Percentiles rank a stretch among this genome's conserved stretches.
Evolutionary conservation across 2,113 vertebrate genomes (phyloP).

Genomic region (Prietella phreatophila): DNA sequence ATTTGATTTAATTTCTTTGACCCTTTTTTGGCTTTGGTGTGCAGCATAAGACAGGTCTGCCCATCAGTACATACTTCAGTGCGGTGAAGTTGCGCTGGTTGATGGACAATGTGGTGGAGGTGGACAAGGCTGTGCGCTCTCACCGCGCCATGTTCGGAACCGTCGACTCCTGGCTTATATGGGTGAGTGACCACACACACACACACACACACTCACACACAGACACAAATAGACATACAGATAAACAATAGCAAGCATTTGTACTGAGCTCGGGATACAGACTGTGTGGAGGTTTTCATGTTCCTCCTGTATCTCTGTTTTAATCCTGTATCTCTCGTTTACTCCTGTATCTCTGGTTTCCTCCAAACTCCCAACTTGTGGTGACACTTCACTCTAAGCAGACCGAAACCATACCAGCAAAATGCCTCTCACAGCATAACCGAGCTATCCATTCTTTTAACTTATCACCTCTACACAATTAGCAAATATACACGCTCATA

Average conservation of each 20-base stretch:
- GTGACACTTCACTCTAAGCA: background rate
- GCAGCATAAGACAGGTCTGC: constrained; percentile 91
- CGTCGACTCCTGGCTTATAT: constrained; percentile 97
- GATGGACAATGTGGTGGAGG: constrained; percentile 84
- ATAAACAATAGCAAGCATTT: background rate
- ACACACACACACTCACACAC: background rate
- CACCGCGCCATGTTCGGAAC: constrained; percentile 88
- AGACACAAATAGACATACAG: background rate
- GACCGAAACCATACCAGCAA: background rate
- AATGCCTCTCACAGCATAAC: background rate
- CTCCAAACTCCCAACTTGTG: background rate
- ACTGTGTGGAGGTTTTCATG: background rate
- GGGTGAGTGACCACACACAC: constrained; percentile 72
- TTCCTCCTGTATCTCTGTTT: background rate
- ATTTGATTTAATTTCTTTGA: background rate
- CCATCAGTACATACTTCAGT: constrained; percentile 97
- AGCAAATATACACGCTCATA: background rate
- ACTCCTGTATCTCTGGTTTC: background rate
- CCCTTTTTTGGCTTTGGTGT: background rate
- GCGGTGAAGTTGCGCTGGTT: constrained; percentile 95
- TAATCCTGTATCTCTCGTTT: background rate
- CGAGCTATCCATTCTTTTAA: background rate
- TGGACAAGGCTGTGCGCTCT: constrained; percentile 75
- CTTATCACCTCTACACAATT: background rate
- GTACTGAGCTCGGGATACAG: background rate